Conservation (phyloP, 2,888 invertebrate genomes). For the Phytoseiulus persimilis region DNA sequence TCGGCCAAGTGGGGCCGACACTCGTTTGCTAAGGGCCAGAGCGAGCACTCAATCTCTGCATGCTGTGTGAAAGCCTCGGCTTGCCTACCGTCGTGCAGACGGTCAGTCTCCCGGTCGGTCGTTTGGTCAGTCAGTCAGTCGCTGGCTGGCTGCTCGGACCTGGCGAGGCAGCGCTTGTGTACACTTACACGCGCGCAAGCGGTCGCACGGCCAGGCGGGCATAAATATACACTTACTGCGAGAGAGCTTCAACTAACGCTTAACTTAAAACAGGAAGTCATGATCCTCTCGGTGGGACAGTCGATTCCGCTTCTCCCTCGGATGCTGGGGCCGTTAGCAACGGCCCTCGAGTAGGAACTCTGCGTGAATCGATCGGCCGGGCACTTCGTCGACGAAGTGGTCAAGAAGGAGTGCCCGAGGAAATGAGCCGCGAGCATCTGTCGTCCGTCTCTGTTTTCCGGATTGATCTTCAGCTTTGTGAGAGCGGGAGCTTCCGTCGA, state of each 20-base stretch:
- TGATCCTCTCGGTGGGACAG: not conserved
- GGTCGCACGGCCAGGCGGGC: not conserved
- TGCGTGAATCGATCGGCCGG: not conserved
- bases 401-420: not conserved
- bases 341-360: not conserved
- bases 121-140: not conserved
- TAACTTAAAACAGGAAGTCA: not conserved
- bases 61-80: not conserved
- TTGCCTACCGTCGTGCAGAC: not conserved
- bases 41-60: not conserved
- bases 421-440: not conserved
- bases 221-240: not conserved
- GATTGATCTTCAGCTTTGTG: not conserved
- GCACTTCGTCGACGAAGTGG: not conserved
- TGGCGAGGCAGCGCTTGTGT: not conserved
- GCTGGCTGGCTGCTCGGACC: not conserved
- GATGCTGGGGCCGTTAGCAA: not conserved
- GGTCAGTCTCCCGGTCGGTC: not conserved
- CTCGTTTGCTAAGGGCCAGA: not conserved
- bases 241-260: not conserved
- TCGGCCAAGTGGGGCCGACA: constrained; percentile 5
- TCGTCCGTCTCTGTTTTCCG: not conserved
- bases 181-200: not conserved
- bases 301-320: not conserved
- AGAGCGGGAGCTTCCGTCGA: not conserved